These are phyloP conservation scores for Nudaria mundana DNA, from an alignment of 2,888 invertebrate species.

Conservation along the genomic window DNA sequence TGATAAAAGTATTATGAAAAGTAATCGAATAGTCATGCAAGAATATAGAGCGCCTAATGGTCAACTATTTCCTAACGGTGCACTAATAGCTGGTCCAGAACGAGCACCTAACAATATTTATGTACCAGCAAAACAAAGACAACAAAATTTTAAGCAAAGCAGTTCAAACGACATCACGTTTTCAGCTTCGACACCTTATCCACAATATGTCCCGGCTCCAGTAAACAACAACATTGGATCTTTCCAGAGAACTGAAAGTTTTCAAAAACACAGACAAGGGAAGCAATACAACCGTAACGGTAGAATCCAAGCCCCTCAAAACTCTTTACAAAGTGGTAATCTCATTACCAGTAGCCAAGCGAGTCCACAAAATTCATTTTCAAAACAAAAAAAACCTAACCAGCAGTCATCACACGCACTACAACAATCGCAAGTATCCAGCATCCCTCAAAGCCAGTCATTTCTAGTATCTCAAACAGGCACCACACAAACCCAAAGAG, in stretches of 20 bases:
- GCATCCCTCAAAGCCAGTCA: conserved; percentile 38
- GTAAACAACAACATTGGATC: conserved; percentile 40
- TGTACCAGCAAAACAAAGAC: conserved; percentile 55
- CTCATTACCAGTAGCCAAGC: conserved; percentile 45
- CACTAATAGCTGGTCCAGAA: conserved; percentile 51
- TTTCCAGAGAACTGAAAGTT: conserved; percentile 29
- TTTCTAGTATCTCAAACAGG: conserved; percentile 26
- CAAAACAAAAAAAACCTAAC: conserved; percentile 21
- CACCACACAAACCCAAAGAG: conserved; percentile 39
- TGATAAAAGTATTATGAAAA: conserved; percentile 53
- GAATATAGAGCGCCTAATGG: conserved; percentile 68
- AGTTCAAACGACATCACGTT: conserved; percentile 46
- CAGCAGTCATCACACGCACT: conserved; percentile 28
- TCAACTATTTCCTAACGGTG: conserved; percentile 62
- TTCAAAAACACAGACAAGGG: conserved; percentile 50
- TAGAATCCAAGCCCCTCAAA: conserved; percentile 37
- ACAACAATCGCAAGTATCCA: conserved; percentile 38
- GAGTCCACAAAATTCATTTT: conserved; percentile 36
- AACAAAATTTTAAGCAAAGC: conserved; percentile 45
- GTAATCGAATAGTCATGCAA: conserved; percentile 65
- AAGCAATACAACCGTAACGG: conserved; percentile 41
- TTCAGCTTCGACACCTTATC: conserved; percentile 61
- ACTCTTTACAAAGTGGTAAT: conserved; percentile 27
- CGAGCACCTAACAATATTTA: conserved; percentile 53
- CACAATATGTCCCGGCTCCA: conserved; percentile 52